These are phyloP conservation scores for Indicator maculatus DNA, from an alignment of 2,113 vertebrate species.

Conservation along the genomic window DNA sequence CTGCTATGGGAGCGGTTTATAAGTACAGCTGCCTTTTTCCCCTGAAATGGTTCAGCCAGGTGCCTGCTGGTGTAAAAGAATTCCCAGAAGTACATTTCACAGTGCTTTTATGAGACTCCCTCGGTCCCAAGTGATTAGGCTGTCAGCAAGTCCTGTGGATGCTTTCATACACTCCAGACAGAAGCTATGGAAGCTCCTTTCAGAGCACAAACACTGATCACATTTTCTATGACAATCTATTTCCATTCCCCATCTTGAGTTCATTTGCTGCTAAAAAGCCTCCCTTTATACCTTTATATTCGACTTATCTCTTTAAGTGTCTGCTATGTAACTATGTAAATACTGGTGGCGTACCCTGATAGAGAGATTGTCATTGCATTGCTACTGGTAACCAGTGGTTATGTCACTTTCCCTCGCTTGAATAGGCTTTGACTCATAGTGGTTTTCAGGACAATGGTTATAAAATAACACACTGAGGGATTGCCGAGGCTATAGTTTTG, in stretches of 20 bases:
- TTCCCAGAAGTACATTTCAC: conserved; percentile 9
- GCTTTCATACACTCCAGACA: not conserved
- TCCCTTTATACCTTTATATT: not conserved
- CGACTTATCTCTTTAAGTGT: conserved; percentile 28
- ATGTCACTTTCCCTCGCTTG: conserved; percentile 66
- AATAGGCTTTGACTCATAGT: conserved; percentile 65
- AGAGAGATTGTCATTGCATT: conserved; percentile 39
- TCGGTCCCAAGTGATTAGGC: not conserved
- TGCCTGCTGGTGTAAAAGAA: not conserved
- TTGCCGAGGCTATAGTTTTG: conserved; percentile 20
- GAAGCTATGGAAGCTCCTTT: not conserved
- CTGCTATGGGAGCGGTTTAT: fast-evolving
- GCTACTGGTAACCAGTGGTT: conserved; percentile 63
- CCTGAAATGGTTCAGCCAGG: not conserved
- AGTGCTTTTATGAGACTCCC: not conserved
- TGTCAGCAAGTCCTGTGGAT: not conserved
- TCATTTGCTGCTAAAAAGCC: not conserved
- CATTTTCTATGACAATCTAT: not conserved
- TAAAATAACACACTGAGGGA: conserved; percentile 57
- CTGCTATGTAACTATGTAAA: conserved; percentile 64
- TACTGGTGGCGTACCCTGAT: conserved; percentile 5
- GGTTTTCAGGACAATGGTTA: conserved; percentile 71
- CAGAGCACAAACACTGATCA: not conserved
- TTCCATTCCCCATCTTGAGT: not conserved
- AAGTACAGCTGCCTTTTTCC: not conserved